Base-by-base conservation (phyloP, 2,888 invertebrate species). In the Idaea aversata region DNA sequence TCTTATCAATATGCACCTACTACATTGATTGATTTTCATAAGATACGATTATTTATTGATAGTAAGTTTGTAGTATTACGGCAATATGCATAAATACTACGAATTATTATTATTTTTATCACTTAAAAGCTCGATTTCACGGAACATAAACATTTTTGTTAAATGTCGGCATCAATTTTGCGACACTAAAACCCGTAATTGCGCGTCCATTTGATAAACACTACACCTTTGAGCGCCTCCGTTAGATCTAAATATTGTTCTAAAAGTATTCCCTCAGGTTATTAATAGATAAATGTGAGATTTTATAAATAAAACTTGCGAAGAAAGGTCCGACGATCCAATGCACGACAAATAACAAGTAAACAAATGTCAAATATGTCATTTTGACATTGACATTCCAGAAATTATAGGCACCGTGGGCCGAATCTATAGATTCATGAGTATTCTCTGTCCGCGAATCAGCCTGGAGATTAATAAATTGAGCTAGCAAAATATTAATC, bases 261-360 rank as follows among this genome's bases (percentile, higher is more conserved):
- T 86, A 84, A 89, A 86, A 85, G 83, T 87, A 84, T 80, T 84
- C 80, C 74, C 75, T 74, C 74, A 75, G 85, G 88, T 86, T 91
- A 91, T 89, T 88, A 86, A 82, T 91, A 91, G 90, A 83, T 78
- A 85, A 84, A 81, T 81, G 81, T 79, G 80, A 81, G 81, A 83
- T 85, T 88, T 88, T 89, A 89, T 82, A 88, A 88, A 91, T 89
- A 91, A 87, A 88, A 80, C 76, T 61, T 59, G 66, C 7, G 15
- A 59, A 59, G 58, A 16, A 59, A 59, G 58, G 58, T 59, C 15
- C 6, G 58, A 59, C 58, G 58, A 16, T 59, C 47, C 47, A 47
- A 47, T 36, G 10, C 10, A 47, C 47, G 47, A 3, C 7, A 7
- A 47, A 47, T 47, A 47, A 47, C 47, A 47, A 7, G 7, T 47